Evolutionary conservation across 2,113 vertebrate genomes (phyloP).

Genomic region (Siphamia tubifer): DNA sequence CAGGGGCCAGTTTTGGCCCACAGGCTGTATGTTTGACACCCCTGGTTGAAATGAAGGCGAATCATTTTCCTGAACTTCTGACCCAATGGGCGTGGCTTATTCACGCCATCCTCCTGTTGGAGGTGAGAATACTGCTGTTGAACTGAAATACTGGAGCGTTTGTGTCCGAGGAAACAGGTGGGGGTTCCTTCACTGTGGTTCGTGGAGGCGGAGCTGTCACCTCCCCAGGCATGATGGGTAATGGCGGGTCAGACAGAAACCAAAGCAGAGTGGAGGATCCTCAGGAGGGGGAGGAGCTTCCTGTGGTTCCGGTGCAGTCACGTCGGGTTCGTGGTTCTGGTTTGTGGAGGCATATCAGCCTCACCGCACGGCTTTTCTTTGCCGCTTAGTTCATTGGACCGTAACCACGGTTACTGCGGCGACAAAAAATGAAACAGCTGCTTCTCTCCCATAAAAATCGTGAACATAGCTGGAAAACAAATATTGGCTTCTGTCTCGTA

Average conservation of each 20-base stretch:
- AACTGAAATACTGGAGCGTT: too few relatives aligned
- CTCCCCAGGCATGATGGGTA: too few relatives aligned
- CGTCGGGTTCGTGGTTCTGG: constrained; percentile 62
- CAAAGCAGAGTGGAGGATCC: constrained; percentile 66
- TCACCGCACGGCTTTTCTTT: not conserved
- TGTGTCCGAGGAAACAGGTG: too few relatives aligned
- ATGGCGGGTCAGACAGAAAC: not conserved
- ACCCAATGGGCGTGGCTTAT: too few relatives aligned
- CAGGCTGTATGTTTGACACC: too few relatives aligned
- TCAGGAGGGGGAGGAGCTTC: too few relatives aligned
- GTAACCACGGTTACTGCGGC: constrained; percentile 22
- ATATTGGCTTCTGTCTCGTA: constrained; percentile 40
- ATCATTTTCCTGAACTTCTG: too few relatives aligned
- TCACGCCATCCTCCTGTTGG: too few relatives aligned
- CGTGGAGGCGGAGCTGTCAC: constrained; percentile 35
- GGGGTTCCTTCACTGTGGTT: constrained; percentile 76
- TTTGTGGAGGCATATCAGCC: not conserved
- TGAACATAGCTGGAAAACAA: constrained; percentile 19
- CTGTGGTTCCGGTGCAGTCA: constrained; percentile 72
- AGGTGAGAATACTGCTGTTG: too few relatives aligned
- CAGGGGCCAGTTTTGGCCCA: too few relatives aligned
- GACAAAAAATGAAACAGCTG: constrained; percentile 26
- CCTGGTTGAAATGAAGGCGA: too few relatives aligned
- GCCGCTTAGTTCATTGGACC: constrained; percentile 35
- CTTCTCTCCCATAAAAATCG: constrained; percentile 25